Evolutionary conservation across 1,140 invertebrate species (phyloP), one percentile per base, ranked within the genome.

Genomic region (Anastrepha ludens): DNA sequence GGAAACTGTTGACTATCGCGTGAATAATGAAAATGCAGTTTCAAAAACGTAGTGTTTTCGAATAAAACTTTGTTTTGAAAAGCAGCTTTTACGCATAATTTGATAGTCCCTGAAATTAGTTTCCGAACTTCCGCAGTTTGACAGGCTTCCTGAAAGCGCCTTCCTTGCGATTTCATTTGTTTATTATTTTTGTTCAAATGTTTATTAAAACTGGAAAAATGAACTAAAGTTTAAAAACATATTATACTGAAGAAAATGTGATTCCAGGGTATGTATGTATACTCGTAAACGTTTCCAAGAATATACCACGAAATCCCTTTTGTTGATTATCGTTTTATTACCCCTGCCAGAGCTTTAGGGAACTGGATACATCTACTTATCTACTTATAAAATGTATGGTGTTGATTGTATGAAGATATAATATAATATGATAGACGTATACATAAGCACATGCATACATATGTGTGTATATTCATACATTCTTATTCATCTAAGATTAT

Each of bases 251-350:
- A 62, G 60, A 62, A 62, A 62, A 62, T 62, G 60, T 62, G 15
- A 62, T 62, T 8, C 55, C 55, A 58, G 7, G 13, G 7, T 13
- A 8, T 58, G 13, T 29, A 58, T 8, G 13, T 58, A 58, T 58
- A 58, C 55, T 8, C 7, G 55, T 8, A 58, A 58, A 58, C 7
- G 7, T 8, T 17, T 13, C 60, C 60, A 17, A 62, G 60, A 62
- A 62, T 8, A 62, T 62, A 15, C 60, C 60, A 62, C 4, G 60
- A 62, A 62, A 62, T 62, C 15, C 60, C 17, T 17, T 62, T 67
- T 67, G 29, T 67, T 67, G n/a, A 15, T 39, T 67, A 67, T 67
- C n/a, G n/a, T 67, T 67, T 39, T 67, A 67, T 67, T 9, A 17
- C 64, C 64, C 20, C 64, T 67, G 13, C 6, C 64, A 39, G 64